These are phyloP conservation scores for Vanessa tameamea DNA, from an alignment of 1,140 invertebrate species.

Conservation along the genomic window DNA sequence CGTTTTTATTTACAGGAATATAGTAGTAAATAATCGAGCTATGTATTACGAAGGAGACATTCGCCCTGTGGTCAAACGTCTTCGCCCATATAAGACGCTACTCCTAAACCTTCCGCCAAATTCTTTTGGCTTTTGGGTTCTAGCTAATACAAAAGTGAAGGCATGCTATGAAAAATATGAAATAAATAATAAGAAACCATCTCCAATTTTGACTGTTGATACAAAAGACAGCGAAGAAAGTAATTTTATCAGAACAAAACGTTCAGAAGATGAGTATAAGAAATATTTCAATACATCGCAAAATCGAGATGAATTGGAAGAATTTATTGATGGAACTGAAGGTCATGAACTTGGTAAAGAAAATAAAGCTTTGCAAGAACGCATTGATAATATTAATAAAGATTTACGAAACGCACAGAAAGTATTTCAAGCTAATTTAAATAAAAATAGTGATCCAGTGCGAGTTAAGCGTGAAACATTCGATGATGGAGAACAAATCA, in stretches of 20 bases:
- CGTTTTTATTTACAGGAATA: conserved; percentile 69
- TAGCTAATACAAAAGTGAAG: conserved; percentile 79
- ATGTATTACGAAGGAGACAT: conserved; percentile 78
- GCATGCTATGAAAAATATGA: conserved; percentile 56
- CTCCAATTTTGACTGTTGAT: conserved; percentile 32
- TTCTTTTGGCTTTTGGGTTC: conserved; percentile 82
- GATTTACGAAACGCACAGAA: conserved; percentile 45
- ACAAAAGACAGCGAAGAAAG: conserved; percentile 33
- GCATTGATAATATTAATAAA: conserved; percentile 48
- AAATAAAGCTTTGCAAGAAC: conserved; percentile 39
- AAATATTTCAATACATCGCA: not conserved
- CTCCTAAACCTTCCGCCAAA: conserved; percentile 78
- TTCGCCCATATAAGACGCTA: conserved; percentile 71
- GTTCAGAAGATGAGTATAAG: conserved; percentile 34
- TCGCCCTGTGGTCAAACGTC: conserved; percentile 70
- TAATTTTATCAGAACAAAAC: conserved; percentile 41
- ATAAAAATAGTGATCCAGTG: not conserved
- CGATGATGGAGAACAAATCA: not conserved
- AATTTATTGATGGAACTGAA: conserved; percentile 23
- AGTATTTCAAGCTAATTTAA: conserved; percentile 29
- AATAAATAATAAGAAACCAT: conserved; percentile 36
- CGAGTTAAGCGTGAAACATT: conserved; percentile 20
- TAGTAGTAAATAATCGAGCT: conserved; percentile 78
- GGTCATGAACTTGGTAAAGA: conserved; percentile 14
- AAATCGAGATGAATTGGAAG: conserved; percentile 10